phyloP scores from a whole-genome alignment of 1,140 invertebrate species.

The Heliconius congener region DNA sequence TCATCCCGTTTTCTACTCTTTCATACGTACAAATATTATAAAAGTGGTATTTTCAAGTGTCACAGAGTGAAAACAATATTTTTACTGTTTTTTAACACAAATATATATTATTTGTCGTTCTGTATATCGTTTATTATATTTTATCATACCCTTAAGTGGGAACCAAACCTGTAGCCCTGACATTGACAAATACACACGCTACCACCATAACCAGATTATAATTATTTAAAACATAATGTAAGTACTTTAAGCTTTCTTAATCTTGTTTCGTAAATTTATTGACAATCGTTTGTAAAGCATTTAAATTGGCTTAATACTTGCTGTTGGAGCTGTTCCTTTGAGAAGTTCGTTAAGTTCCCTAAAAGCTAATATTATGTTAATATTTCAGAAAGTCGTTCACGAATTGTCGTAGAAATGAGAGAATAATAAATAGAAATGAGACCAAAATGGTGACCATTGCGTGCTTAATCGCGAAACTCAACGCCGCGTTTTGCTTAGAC shows the following conservation, averaged over 20 bases:
- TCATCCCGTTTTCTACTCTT: too few species aligned
- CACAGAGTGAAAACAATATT: too few species aligned
- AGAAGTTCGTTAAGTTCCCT: background rate
- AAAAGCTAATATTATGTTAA: constrained; percentile 15
- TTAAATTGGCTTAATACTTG: constrained; percentile 11
- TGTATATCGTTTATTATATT: too few species aligned
- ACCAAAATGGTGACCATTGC: background rate
- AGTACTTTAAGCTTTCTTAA: background rate
- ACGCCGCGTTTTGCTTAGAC: too few species aligned
- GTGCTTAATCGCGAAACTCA: too few species aligned
- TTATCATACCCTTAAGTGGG: too few species aligned
- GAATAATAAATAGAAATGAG: background rate
- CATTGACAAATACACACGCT: background rate
- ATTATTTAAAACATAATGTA: background rate
- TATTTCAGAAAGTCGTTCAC: background rate
- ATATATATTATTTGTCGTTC: too few species aligned
- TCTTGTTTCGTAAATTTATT: constrained; percentile 4
- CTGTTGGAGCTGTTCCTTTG: background rate
- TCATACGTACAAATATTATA: too few species aligned
- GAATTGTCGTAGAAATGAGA: constrained; percentile 5
- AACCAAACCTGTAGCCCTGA: background rate
- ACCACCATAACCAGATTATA: background rate
- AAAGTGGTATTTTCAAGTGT: too few species aligned
- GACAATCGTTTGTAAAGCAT: background rate
- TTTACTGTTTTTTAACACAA: too few species aligned